These are phyloP conservation scores for Rhopalosiphum nymphaeae DNA, from an alignment of 2,888 invertebrate species.

Conservation along the genomic window DNA sequence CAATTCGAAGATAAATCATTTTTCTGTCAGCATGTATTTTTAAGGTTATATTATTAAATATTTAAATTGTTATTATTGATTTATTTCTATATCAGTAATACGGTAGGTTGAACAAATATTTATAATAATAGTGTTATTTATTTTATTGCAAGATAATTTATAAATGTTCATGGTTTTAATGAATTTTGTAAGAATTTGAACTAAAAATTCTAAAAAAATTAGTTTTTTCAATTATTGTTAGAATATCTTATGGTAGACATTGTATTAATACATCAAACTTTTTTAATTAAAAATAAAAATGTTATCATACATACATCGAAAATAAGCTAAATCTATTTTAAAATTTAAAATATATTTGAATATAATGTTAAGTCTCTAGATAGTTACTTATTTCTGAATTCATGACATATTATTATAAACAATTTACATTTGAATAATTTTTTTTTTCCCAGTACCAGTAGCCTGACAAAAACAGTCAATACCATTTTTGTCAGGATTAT, in stretches of 20 bases:
- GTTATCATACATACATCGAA: neutral
- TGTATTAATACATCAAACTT: neutral
- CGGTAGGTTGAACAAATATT: neutral
- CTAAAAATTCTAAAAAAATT: neutral
- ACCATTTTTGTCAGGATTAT: no score
- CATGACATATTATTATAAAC: no score
- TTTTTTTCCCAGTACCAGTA: no score
- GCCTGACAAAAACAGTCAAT: no score
- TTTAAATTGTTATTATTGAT: neutral
- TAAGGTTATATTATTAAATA: neutral
- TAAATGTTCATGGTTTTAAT: no score
- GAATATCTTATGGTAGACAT: neutral
- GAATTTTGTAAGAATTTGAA: neutral
- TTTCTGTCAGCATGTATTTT: neutral
- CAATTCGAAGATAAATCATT: neutral
- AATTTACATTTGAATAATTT: no score
- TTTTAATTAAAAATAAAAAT: neutral
- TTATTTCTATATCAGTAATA: neutral
- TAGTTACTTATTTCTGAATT: no score
- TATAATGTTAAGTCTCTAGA: no score
- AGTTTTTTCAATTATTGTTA: neutral
- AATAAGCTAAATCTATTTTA: neutral
- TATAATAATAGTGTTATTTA: no score
- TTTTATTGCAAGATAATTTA: no score
- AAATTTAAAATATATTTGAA: neutral